Conservation (phyloP, 92 coral and sea anemone species). For the Bergia puertoricense region DNA sequence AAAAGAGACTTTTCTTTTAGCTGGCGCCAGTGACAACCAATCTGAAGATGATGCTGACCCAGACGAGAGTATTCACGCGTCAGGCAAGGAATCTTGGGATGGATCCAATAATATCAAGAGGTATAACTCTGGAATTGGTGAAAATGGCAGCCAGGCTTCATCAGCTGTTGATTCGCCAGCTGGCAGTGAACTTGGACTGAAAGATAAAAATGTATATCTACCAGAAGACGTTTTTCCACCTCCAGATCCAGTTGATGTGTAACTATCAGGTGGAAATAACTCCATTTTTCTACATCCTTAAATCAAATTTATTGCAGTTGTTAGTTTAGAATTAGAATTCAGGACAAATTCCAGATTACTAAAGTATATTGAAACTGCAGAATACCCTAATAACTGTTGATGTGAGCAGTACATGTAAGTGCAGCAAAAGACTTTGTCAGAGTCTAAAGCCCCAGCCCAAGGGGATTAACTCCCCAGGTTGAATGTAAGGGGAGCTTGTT, state of each 20-base stretch:
- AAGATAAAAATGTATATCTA: conserved; percentile 10
- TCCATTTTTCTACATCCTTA: neutral
- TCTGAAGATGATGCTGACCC: conserved; percentile 20
- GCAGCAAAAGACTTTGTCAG: too few species aligned
- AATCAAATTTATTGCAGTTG: neutral
- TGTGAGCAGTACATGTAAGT: too few species aligned
- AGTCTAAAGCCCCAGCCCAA: too few species aligned
- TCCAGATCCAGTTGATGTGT: conserved; percentile 27
- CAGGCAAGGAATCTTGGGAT: conserved; percentile 15
- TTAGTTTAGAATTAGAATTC: too few species aligned
- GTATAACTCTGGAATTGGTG: conserved; percentile 32
- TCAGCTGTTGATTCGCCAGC: conserved; percentile 25
- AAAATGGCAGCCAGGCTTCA: conserved; percentile 22
- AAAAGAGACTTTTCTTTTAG: conserved; percentile 29
- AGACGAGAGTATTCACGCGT: neutral
- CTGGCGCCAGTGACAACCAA: neutral
- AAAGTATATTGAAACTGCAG: too few species aligned
- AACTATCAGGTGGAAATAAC: neutral
- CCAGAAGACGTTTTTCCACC: conserved; percentile 35
- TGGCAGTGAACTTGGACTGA: conserved; percentile 37
- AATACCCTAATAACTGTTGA: too few species aligned
- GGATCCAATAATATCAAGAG: conserved; percentile 19
- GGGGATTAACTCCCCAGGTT: too few species aligned
- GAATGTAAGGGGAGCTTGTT: too few species aligned
- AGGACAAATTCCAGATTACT: too few species aligned